phyloP scores from a whole-genome alignment of 2,888 invertebrate species.

The Dendrolimus houi region DNA sequence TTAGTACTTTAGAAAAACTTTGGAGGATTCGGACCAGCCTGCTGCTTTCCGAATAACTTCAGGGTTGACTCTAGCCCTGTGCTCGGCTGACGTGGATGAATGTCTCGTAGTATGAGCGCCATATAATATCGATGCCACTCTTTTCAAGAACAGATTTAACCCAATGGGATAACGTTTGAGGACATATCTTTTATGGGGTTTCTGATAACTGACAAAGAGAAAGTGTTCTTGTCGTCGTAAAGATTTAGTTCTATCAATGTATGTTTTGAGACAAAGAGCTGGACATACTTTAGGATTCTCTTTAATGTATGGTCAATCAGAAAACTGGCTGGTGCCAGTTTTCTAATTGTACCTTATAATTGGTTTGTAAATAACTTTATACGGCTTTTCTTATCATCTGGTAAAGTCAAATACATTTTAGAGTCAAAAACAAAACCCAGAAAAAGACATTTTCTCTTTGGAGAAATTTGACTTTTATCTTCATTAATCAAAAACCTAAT shows the following conservation, averaged over 20 bases:
- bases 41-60: neutral
- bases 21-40: neutral
- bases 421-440: neutral
- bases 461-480: neutral
- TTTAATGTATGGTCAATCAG: slow-evolving; percentile 9
- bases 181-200: neutral
- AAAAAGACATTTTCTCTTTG: neutral
- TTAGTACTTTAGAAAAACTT: neutral
- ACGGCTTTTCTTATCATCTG: neutral
- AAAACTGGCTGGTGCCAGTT: slow-evolving; percentile 10
- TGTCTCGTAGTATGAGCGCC: neutral
- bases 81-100: neutral
- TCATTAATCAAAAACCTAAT: neutral
- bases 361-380: neutral
- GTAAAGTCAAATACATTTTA: neutral
- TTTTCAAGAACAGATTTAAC: neutral
- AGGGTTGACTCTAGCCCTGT: neutral
- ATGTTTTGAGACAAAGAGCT: neutral
- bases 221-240: neutral
- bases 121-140: neutral
- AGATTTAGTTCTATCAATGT: neutral
- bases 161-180: neutral
- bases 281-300: neutral
- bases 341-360: slow-evolving; percentile 1
- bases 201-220: neutral